Percentiles rank a stretch among this genome's conserved stretches.
Conservation (phyloP, 2,888 invertebrate genomes). For the Geophilus truncorum region DNA sequence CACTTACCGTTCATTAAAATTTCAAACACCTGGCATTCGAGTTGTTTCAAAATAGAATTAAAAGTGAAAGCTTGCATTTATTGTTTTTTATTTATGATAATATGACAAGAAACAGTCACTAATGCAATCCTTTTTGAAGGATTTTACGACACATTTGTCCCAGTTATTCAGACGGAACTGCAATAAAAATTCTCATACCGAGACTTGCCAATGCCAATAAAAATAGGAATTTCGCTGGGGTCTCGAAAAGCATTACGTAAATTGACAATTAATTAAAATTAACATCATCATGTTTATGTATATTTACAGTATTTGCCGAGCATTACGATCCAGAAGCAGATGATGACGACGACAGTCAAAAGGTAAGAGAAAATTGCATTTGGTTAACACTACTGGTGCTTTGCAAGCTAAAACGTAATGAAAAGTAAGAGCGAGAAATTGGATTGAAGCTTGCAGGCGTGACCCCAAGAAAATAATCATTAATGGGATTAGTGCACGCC, state of each 20-base stretch:
- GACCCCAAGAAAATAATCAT: neutral
- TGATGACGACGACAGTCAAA: constrained; percentile 64
- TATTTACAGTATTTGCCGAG: constrained; percentile 81
- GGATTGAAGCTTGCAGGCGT: too few species aligned
- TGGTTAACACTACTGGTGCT: too few species aligned
- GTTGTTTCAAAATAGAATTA: neutral
- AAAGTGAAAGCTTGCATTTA: neutral
- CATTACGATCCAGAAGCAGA: constrained; percentile 96
- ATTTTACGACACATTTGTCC: neutral
- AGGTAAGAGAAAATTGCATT: constrained; percentile 33
- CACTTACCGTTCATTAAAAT: too few species aligned
- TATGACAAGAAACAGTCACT: neutral
- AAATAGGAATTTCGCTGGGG: too few species aligned
- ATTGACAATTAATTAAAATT: too few species aligned
- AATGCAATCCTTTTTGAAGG: neutral
- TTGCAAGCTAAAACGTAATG: neutral
- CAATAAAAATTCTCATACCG: neutral
- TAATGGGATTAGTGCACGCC: neutral
- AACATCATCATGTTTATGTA: neutral
- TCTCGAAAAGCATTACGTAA: too few species aligned
- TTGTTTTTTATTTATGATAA: neutral
- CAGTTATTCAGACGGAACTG: neutral
- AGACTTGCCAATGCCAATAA: neutral
- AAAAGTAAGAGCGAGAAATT: too few species aligned
- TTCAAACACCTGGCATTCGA: neutral